A percentile compares a stretch with the other conserved stretches of the same genome.
These are phyloP conservation scores for Ceyx margarethae DNA, from an alignment of 2,113 vertebrate genomes.

Conservation along the genomic window DNA sequence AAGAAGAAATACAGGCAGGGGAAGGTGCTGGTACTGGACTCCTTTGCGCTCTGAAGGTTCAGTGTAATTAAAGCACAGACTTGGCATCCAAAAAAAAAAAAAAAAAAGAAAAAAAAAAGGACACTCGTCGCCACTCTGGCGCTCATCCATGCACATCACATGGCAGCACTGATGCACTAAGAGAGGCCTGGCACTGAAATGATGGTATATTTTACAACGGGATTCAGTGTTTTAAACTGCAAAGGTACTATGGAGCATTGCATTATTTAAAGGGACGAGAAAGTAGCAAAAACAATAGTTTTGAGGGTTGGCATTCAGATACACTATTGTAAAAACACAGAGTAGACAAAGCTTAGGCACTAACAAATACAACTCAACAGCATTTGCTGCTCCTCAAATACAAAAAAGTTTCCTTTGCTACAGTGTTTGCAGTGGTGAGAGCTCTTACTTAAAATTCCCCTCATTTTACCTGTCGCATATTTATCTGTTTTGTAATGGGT, in stretches of 20 bases:
- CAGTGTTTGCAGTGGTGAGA: not conserved
- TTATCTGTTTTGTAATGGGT: not conserved
- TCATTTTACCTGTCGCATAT: not conserved
- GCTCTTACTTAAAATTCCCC: not conserved
- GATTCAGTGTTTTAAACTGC: not conserved
- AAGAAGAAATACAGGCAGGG: not conserved
- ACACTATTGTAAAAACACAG: not conserved
- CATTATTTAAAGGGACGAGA: not conserved
- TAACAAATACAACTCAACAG: slow-evolving; percentile 45
- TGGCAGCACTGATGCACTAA: not conserved
- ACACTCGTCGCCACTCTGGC: not conserved
- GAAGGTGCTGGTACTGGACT: not conserved
- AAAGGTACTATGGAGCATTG: not conserved
- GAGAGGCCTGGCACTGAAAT: not conserved
- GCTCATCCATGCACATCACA: not conserved
- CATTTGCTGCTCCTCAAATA: not conserved
- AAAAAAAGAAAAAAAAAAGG: not conserved
- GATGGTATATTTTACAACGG: not conserved
- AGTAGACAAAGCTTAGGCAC: slow-evolving; percentile 9
- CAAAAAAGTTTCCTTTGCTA: not conserved
- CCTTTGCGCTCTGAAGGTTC: not conserved
- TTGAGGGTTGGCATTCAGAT: not conserved
- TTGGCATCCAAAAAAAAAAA: not conserved
- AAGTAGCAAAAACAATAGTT: not conserved
- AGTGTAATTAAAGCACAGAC: not conserved